Evolutionary conservation across 2,888 invertebrate species (phyloP).

Genomic region (Melanophora roralis): DNA sequence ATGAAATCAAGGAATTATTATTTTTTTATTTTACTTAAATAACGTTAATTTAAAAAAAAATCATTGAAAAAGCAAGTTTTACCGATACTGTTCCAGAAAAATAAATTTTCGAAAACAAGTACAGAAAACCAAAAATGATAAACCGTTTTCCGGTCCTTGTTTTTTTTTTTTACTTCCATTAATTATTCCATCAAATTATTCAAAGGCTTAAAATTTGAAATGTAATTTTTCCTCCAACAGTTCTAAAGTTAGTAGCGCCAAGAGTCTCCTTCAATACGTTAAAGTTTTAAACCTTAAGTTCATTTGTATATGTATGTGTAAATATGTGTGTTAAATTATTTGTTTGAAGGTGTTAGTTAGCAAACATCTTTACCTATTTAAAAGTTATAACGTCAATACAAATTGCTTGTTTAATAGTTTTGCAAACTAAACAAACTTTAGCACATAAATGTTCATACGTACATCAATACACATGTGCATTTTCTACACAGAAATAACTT

Average conservation of each 20-base stretch:
- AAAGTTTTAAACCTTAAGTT: too few relatives aligned
- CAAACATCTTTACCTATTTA: slow-evolving; percentile 19
- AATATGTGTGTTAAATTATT: neutral
- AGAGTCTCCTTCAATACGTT: neutral
- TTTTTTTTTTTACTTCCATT: too few relatives aligned
- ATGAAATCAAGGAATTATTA: too few relatives aligned
- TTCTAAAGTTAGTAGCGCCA: neutral
- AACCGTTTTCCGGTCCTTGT: too few relatives aligned
- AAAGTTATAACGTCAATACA: slow-evolving; percentile 46
- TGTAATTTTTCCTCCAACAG: neutral
- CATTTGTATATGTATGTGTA: neutral
- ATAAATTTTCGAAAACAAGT: too few relatives aligned
- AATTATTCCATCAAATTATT: too few relatives aligned
- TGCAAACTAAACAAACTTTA: neutral
- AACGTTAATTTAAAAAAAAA: too few relatives aligned
- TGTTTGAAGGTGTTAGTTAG: neutral
- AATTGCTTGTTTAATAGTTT: slow-evolving; percentile 1
- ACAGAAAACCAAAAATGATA: too few relatives aligned
- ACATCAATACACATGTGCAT: neutral
- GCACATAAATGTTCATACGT: too few relatives aligned
- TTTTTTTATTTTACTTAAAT: too few relatives aligned
- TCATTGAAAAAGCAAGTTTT: too few relatives aligned
- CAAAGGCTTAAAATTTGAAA: neutral
- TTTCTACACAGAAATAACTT: neutral
- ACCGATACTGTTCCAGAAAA: too few relatives aligned